phyloP scores from a whole-genome alignment of 2,888 invertebrate species.

The Sarcophaga caerulescens region DNA sequence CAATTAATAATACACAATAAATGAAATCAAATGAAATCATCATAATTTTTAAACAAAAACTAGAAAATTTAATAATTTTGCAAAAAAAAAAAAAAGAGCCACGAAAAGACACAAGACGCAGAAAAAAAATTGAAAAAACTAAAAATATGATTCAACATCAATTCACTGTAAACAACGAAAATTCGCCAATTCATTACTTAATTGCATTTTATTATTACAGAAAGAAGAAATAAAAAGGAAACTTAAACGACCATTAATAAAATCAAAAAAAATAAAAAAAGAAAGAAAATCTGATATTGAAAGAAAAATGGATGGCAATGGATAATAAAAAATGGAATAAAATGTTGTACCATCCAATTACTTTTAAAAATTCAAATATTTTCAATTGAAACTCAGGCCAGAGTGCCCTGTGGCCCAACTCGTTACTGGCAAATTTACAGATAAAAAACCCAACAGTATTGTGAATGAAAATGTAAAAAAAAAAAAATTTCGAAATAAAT shows the following conservation, averaged over 20 bases:
- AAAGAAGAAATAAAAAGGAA: constrained; percentile 14
- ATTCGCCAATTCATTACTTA: constrained; percentile 42
- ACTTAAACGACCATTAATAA: constrained; percentile 54
- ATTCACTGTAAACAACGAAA: constrained; percentile 40
- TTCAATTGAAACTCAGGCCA: too few species aligned
- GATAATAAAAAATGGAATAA: background rate
- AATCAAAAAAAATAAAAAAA: background rate
- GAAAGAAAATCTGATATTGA: constrained; percentile 4
- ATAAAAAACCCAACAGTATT: background rate
- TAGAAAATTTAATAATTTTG: background rate
- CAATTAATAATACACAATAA: constrained; percentile 50
- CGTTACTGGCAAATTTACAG: background rate
- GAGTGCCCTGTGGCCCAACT: constrained; percentile 13
- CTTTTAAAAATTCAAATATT: constrained; percentile 55
- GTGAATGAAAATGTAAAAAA: background rate
- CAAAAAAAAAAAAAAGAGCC: background rate
- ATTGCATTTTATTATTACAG: constrained; percentile 34
- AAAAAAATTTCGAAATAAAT: background rate
- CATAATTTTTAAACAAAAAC: constrained; percentile 26
- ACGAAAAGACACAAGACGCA: constrained; percentile 6
- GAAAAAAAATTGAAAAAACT: background rate
- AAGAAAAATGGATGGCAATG: constrained; percentile 7
- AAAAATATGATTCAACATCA: background rate
- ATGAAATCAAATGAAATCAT: constrained; percentile 47
- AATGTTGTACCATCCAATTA: constrained; percentile 36